Percentiles rank a stretch among this genome's conserved stretches.
phyloP scores from a whole-genome alignment of 1,140 invertebrate genomes.

The Leptinotarsa lineolata region DNA sequence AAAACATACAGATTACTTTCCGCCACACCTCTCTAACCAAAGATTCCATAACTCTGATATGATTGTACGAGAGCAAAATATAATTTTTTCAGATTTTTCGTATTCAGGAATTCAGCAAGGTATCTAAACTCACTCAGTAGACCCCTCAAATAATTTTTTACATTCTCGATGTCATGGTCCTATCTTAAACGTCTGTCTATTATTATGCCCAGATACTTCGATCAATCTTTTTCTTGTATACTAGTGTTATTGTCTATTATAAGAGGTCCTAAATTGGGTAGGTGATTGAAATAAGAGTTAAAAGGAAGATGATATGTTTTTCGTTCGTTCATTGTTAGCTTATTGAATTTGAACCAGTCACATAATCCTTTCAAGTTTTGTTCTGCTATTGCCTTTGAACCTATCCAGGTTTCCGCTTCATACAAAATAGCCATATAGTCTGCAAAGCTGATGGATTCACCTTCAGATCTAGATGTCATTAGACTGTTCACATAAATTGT shows the following conservation, averaged over 20 bases:
- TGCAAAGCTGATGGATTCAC: not conserved
- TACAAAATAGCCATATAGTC: constrained; percentile 11
- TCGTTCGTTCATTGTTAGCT: not conserved
- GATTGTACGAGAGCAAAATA: too few species aligned
- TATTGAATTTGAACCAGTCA: constrained; percentile 13
- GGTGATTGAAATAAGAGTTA: constrained; percentile 8
- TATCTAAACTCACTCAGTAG: too few species aligned
- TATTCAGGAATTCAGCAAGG: too few species aligned
- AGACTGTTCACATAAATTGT: constrained; percentile 15
- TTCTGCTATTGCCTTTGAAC: constrained; percentile 17
- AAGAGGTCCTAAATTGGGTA: constrained; percentile 2
- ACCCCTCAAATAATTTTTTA: too few species aligned
- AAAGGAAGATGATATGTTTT: constrained; percentile 9
- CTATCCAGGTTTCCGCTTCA: too few species aligned
- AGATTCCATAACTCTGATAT: too few species aligned
- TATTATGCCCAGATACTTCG: constrained; percentile 14
- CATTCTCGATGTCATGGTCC: not conserved
- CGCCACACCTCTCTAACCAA: too few species aligned
- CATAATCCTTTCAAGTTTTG: constrained; percentile 12
- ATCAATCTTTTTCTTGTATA: constrained; percentile 15
- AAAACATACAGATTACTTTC: too few species aligned
- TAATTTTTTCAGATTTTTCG: too few species aligned
- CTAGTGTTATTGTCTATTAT: constrained; percentile 12
- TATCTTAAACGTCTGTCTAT: constrained; percentile 14
- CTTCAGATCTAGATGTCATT: not conserved